phyloP scores from a whole-genome alignment of 2,888 invertebrate species.

The Anoncus sp. region DNA sequence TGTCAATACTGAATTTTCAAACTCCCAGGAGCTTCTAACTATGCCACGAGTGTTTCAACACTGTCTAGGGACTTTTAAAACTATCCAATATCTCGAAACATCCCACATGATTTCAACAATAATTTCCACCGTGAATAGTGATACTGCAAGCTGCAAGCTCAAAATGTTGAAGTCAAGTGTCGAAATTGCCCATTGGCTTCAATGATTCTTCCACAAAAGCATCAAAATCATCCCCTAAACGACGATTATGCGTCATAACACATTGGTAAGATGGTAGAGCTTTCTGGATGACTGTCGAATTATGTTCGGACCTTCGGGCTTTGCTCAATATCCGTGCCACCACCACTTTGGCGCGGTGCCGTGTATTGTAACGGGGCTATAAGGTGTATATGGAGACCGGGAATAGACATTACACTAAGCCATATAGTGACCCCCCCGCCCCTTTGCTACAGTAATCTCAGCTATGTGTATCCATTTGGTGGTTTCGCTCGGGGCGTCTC shows the following conservation, averaged over 20 bases:
- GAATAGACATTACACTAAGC: slow-evolving; percentile 74
- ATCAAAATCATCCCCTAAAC: slow-evolving; percentile 12
- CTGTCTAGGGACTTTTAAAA: background rate
- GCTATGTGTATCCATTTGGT: slow-evolving; percentile 82
- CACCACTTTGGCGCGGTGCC: slow-evolving; percentile 15
- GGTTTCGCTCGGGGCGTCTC: slow-evolving; percentile 53
- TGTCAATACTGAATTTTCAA: too few species aligned
- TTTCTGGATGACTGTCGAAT: slow-evolving; percentile 50
- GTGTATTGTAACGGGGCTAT: slow-evolving; percentile 72
- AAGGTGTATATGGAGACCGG: slow-evolving; percentile 52
- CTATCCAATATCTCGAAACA: background rate
- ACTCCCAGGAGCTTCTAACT: too few species aligned
- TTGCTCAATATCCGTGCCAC: slow-evolving; percentile 46
- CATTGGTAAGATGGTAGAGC: slow-evolving; percentile 26
- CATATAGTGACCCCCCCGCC: slow-evolving; percentile 70
- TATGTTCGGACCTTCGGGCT: slow-evolving; percentile 62
- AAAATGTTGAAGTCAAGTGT: background rate
- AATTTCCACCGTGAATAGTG: background rate
- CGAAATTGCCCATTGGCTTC: background rate
- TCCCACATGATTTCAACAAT: background rate
- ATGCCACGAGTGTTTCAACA: too few species aligned
- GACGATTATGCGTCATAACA: slow-evolving; percentile 40
- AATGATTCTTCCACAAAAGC: slow-evolving; percentile 1
- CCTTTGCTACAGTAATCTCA: slow-evolving; percentile 76
- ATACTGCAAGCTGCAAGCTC: background rate